phyloP scores from a whole-genome alignment of 2,888 invertebrate species.

The Drosophila atroscutellata region DNA sequence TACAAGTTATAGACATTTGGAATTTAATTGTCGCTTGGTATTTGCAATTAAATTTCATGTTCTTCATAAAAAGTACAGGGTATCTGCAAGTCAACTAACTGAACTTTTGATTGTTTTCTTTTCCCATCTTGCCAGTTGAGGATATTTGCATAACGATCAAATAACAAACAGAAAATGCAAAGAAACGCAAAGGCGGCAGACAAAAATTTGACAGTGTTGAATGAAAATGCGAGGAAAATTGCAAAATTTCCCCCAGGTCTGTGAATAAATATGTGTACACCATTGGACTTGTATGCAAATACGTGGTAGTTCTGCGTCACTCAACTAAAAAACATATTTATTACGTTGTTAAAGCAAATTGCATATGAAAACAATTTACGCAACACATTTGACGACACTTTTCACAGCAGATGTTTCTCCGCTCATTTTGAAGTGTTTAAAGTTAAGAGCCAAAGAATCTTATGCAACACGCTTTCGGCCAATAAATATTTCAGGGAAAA shows the following conservation, averaged over 20 bases:
- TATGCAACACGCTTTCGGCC: background rate
- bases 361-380: background rate
- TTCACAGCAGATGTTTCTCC: background rate
- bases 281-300: background rate
- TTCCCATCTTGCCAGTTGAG: background rate
- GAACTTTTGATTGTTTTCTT: background rate
- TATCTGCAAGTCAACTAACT: background rate
- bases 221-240: conserved; percentile 3
- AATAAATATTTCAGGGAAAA: background rate
- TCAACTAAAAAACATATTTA: background rate
- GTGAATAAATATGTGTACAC: background rate
- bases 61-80: background rate
- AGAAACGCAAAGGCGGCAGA: background rate
- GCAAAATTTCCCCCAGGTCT: background rate
- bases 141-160: conserved; percentile 9
- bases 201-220: background rate
- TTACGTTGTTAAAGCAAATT: background rate
- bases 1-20: no score
- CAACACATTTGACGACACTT: background rate
- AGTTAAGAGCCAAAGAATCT: background rate
- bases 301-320: background rate
- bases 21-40: no score
- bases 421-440: background rate
- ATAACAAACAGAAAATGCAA: background rate
- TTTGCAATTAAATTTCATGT: background rate